These are phyloP conservation scores for Hippopotamyrus pictus DNA, from an alignment of 2,797 vertebrate genomes.

Conservation along the genomic window DNA sequence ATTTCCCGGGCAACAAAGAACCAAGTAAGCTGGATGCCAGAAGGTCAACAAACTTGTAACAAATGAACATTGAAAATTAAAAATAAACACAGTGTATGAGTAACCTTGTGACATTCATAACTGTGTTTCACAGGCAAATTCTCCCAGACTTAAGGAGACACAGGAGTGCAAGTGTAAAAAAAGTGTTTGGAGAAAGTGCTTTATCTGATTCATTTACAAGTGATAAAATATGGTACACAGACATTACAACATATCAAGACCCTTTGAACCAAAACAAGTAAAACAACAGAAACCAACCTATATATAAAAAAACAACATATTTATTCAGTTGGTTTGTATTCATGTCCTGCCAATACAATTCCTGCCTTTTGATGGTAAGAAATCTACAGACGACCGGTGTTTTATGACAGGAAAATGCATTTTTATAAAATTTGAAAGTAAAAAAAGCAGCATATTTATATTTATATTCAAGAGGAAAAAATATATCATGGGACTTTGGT, in stretches of 20 bases:
- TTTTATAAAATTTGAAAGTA: conserved; percentile 64
- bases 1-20: conserved; percentile 19
- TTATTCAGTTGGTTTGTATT: conserved; percentile 40
- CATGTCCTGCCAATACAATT: conserved; percentile 39
- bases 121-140: conserved; percentile 27
- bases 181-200: conserved; percentile 49
- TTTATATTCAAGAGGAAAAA: conserved; percentile 47
- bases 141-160: conserved; percentile 29
- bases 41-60: not conserved
- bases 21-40: not conserved
- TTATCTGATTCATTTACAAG: conserved; percentile 41
- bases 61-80: conserved; percentile 25
- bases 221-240: conserved; percentile 47
- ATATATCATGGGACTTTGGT: conserved; percentile 53
- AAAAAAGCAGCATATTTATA: conserved; percentile 62
- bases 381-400: conserved; percentile 41
- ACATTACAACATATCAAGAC: conserved; percentile 49
- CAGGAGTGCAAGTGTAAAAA: conserved; percentile 43
- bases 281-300: conserved; percentile 43
- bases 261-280: conserved; percentile 40
- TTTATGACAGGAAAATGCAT: conserved; percentile 59
- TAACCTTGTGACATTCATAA: conserved; percentile 32
- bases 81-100: conserved; percentile 9
- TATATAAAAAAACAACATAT: conserved; percentile 45
- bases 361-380: conserved; percentile 31